phyloP scores from a whole-genome alignment of 2,113 vertebrate genomes.

The Marcusenius ussheri region DNA sequence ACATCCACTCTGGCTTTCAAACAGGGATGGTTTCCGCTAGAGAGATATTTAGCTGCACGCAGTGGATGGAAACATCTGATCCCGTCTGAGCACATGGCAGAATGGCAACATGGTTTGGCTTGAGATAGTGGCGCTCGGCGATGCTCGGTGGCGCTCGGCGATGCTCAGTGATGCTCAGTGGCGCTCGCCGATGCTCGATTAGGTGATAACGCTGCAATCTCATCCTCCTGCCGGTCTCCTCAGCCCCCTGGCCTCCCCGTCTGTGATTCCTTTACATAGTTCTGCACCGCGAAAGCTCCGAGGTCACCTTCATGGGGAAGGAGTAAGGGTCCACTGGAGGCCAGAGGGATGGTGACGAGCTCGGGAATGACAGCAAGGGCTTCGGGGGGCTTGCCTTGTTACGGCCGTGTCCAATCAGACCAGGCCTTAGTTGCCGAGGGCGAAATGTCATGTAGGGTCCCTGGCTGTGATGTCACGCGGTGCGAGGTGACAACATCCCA shows the following conservation, averaged over 20 bases:
- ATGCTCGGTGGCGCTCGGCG: too few species aligned
- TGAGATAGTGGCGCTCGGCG: not conserved
- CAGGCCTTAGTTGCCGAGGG: not conserved
- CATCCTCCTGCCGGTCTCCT: not conserved
- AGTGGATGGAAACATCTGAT: not conserved
- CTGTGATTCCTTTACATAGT: not conserved
- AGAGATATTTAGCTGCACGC: not conserved
- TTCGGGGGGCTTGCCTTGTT: not conserved
- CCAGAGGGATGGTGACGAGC: not conserved
- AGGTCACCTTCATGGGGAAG: not conserved
- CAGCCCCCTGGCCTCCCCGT: not conserved
- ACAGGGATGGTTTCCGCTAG: not conserved
- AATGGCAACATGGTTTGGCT: not conserved
- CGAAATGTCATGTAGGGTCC: not conserved
- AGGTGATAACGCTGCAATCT: not conserved
- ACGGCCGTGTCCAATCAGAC: not conserved
- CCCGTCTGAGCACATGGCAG: not conserved
- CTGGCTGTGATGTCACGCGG: not conserved
- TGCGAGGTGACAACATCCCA: not conserved
- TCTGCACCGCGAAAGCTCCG: not conserved
- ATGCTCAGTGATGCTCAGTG: not conserved
- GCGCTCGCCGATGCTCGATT: not conserved
- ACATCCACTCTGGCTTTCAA: not conserved
- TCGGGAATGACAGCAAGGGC: not conserved
- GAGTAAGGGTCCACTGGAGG: not conserved